Percentiles rank a stretch among this genome's conserved stretches.
phyloP scores from a whole-genome alignment of 2,113 vertebrate genomes.

The Aythya baeri region DNA sequence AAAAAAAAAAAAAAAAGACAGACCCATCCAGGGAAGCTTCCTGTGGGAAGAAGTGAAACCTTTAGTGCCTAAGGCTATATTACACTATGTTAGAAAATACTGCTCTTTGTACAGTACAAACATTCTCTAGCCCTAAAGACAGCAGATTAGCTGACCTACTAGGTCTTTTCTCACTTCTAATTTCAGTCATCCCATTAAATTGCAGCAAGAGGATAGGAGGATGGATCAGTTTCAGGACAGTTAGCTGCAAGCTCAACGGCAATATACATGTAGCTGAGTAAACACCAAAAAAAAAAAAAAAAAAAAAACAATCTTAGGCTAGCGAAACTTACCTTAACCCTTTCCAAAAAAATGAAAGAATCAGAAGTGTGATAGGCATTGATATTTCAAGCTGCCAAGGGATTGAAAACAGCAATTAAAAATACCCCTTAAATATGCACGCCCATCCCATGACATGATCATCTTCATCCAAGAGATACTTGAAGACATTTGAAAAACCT shows the following conservation, averaged over 20 bases:
- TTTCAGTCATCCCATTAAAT: background rate
- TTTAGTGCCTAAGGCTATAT: background rate
- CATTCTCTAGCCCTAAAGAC: background rate
- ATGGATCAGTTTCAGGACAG: background rate
- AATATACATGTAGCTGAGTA: background rate
- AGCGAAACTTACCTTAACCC: background rate
- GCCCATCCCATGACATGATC: background rate
- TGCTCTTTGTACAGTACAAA: background rate
- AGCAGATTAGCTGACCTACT: background rate
- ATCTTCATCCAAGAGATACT: background rate
- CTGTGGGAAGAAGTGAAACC: background rate
- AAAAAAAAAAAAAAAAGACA: background rate
- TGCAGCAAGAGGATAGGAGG: background rate
- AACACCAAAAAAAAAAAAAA: background rate
- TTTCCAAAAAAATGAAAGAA: background rate
- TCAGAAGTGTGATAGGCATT: background rate
- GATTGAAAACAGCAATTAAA: constrained; percentile 13
- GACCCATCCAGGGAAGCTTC: background rate
- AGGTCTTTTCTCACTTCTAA: background rate
- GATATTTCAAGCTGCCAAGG: background rate
- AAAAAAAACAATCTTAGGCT: background rate
- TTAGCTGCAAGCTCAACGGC: background rate
- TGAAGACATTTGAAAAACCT: background rate
- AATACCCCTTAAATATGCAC: background rate
- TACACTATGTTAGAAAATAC: background rate